Evolutionary conservation across 2,888 invertebrate genomes (phyloP).

Genomic region (Oithona nana): DNA sequence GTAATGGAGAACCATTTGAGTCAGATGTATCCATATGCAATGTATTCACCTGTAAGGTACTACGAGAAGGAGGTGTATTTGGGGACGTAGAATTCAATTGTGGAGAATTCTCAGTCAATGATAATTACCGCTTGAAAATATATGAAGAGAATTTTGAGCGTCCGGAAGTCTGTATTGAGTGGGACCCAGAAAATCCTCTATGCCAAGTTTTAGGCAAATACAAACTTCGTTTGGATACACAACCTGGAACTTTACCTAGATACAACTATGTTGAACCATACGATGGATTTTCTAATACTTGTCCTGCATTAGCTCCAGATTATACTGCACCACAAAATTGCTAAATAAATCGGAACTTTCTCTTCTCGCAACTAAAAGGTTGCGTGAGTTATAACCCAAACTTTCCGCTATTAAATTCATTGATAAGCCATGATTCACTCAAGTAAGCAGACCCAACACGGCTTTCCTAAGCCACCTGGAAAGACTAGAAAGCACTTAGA

Average conservation of each 20-base stretch:
- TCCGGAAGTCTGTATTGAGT: neutral
- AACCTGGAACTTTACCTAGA: neutral
- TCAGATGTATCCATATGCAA: neutral
- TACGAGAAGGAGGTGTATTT: neutral
- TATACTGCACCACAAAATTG: neutral
- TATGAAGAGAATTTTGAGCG: neutral
- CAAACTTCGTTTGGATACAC: neutral
- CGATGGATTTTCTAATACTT: neutral
- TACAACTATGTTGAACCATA: neutral
- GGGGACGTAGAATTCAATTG: neutral
- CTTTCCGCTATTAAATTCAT: no score
- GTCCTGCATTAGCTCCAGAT: neutral
- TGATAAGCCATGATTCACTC: no score
- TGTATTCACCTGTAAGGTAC: neutral
- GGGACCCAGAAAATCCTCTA: neutral
- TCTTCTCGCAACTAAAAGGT: no score
- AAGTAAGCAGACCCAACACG: no score
- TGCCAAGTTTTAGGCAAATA: conserved; percentile 6
- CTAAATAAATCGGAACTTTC: neutral
- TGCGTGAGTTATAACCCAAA: no score
- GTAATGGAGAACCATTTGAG: neutral
- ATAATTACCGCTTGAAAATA: neutral
- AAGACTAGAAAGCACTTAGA: no score
- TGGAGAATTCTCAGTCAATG: conserved; percentile 7
- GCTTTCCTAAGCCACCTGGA: no score